A percentile compares a stretch with the other conserved stretches of the same genome.
Conservation (phyloP, 2,113 vertebrate genomes). For the Carlito syrichta region DNA sequence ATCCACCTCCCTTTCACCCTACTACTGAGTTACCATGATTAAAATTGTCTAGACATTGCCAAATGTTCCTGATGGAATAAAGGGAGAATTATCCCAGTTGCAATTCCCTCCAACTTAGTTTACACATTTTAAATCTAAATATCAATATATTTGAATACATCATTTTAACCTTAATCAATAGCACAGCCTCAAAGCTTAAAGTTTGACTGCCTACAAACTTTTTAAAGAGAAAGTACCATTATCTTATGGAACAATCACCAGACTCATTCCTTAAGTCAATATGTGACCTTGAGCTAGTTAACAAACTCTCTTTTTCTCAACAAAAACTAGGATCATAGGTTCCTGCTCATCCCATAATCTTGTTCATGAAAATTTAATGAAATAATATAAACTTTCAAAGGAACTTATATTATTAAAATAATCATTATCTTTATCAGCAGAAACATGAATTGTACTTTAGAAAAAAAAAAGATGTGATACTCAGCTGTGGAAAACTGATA, state of each 20-base stretch:
- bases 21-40: background rate
- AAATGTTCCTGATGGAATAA: background rate
- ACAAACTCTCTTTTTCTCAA: background rate
- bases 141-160: background rate
- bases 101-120: background rate
- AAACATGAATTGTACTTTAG: background rate
- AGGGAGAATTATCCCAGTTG: no score
- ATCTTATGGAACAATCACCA: background rate
- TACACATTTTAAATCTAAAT: background rate
- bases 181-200: background rate
- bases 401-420: background rate
- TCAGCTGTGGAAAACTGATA: background rate
- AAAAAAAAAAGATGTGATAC: conserved; percentile 7
- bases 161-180: background rate
- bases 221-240: background rate
- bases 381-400: background rate
- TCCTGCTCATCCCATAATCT: background rate
- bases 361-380: background rate
- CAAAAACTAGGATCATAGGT: background rate
- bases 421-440: background rate
- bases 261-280: background rate
- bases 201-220: background rate
- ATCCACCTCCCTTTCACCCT: rapidly evolving
- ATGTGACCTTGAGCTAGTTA: background rate
- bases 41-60: background rate